These are phyloP conservation scores for Scortum barcoo DNA, from an alignment of 2,113 vertebrate species.

Conservation along the genomic window DNA sequence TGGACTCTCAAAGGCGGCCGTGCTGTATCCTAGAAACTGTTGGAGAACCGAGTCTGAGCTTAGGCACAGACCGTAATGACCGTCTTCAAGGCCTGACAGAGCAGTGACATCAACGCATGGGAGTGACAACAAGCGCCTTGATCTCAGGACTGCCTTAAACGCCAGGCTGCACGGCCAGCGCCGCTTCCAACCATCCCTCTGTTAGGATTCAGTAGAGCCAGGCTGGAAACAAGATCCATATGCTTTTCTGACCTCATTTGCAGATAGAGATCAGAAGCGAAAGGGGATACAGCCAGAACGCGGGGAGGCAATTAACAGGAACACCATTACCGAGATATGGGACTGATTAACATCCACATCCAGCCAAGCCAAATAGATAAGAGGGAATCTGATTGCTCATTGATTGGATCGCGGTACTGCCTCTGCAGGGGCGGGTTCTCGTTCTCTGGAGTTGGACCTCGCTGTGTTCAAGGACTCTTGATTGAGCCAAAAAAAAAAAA, in stretches of 20 bases:
- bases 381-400: constrained; percentile 67
- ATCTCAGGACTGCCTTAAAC: constrained; percentile 44
- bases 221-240: constrained; percentile 60
- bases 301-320: constrained; percentile 71
- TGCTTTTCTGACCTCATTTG: constrained; percentile 74
- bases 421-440: constrained; percentile 47
- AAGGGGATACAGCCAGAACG: constrained; percentile 64
- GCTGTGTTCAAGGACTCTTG: constrained; percentile 46
- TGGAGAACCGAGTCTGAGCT: constrained; percentile 1
- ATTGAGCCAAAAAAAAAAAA: constrained; percentile 73
- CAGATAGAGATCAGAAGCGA: constrained; percentile 74
- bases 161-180: constrained; percentile 10
- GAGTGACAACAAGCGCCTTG: constrained; percentile 31
- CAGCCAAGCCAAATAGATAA: constrained; percentile 72
- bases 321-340: constrained; percentile 69
- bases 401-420: constrained; percentile 60
- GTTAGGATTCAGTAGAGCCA: constrained; percentile 22
- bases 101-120: constrained; percentile 45
- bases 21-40: neutral
- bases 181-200: constrained; percentile 5
- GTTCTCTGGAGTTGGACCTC: constrained; percentile 52
- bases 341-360: constrained; percentile 66
- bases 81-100: constrained; percentile 22
- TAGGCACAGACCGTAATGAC: constrained; percentile 14
- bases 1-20: neutral